Percentiles rank a stretch among this genome's conserved stretches.
Evolutionary conservation across 2,113 vertebrate genomes (phyloP).

Genomic region (Pteronura brasiliensis): DNA sequence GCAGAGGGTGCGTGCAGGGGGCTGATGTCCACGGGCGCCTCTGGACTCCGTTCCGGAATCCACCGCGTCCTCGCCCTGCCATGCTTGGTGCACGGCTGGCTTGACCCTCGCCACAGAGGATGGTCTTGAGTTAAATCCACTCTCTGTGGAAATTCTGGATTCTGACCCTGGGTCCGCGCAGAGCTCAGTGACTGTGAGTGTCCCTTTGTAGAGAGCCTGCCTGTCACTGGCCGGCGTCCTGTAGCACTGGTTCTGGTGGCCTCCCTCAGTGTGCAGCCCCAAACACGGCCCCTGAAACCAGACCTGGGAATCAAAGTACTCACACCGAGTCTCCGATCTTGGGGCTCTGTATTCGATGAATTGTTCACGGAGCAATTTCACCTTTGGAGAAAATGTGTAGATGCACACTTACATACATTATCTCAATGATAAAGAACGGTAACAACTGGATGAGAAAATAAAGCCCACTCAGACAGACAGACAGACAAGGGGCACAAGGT

Average conservation of each 20-base stretch:
- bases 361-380: background rate
- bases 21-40: too few species aligned
- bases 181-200: too few species aligned
- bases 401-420: rapidly evolving
- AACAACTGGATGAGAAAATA: background rate
- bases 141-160: background rate
- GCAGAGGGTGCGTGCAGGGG: too few species aligned
- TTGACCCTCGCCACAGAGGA: rapidly evolving
- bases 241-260: background rate
- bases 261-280: rapidly evolving
- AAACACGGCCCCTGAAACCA: background rate
- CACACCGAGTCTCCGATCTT: background rate
- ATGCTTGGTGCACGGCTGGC: rapidly evolving
- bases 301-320: background rate
- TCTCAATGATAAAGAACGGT: background rate
- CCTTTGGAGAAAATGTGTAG: background rate
- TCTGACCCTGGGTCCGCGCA: background rate
- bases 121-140: rapidly evolving
- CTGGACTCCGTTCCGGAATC: too few species aligned
- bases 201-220: background rate
- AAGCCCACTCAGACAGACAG: background rate
- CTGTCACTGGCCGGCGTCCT: background rate
- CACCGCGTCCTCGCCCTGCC: rapidly evolving
- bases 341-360: background rate
- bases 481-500: rapidly evolving